Evolutionary conservation across 2,797 vertebrate genomes (phyloP).

Genomic region (Pseudopleuronectes americanus): DNA sequence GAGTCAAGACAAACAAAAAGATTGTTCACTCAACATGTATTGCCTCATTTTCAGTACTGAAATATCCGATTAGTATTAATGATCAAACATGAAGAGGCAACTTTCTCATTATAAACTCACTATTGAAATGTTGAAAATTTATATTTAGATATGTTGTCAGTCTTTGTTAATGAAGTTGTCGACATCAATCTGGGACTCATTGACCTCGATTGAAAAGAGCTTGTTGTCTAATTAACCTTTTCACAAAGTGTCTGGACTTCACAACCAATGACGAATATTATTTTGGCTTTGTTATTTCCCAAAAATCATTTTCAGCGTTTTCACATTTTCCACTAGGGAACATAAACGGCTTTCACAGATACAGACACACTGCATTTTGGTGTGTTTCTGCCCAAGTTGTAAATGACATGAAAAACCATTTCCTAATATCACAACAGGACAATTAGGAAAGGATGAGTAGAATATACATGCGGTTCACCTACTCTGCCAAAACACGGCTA

Average conservation of each 20-base stretch:
- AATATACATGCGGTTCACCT: background rate
- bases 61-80: background rate
- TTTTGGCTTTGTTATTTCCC: constrained; percentile 16
- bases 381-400: constrained; percentile 6
- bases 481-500: constrained; percentile 24
- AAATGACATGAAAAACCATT: constrained; percentile 2
- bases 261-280: constrained; percentile 17
- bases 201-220: constrained; percentile 4
- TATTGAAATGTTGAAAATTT: background rate
- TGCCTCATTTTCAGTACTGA: background rate
- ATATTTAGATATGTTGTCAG: background rate
- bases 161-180: constrained; percentile 11
- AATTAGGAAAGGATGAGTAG: background rate
- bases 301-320: constrained; percentile 29
- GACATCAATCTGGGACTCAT: constrained; percentile 11
- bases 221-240: constrained; percentile 47
- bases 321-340: constrained; percentile 9
- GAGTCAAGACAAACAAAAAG: background rate
- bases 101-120: background rate
- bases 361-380: constrained; percentile 1
- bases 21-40: background rate
- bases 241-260: constrained; percentile 24
- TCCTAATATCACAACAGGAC: constrained; percentile 5
- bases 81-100: background rate
- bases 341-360: constrained; percentile 22